Evolutionary conservation across 2,113 vertebrate genomes (phyloP), one percentile per base, ranked within the genome.

Genomic region (Bagarius yarrelli): DNA sequence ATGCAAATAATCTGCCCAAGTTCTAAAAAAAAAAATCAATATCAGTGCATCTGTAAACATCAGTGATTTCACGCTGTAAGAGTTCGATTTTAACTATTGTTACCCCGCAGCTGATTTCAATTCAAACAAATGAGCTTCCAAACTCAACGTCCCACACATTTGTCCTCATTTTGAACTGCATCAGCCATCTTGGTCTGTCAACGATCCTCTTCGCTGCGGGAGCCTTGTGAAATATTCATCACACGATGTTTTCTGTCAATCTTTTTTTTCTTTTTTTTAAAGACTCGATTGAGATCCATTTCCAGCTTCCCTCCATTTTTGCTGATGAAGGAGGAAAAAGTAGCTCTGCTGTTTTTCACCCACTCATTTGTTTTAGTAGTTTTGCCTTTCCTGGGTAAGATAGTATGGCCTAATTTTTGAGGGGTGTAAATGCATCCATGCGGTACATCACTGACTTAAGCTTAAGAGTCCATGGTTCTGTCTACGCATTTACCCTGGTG

Each of bases 161-260:
- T 67, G 50, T 57, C 34, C 52, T 57, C 52, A 32, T 69, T 57
- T 60, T 57, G 61, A 76, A 55, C 32, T 8, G n/a, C 13, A 8
- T 60, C 52, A 57, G 34, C 71, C 80, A 59, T 69, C 56, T 76
- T 64, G 74, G 73, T 66, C 25, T 73, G 61, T 69, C 27, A 19
- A 69, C 52, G 21, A 63, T 69, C 53, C 30, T 36, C 52, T 74
- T 8, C 16, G 4, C 36, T 60, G 53, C 73, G 14, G 36, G 73
- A 69, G 36, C 61, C 73, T 76, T 60, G 63, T 82, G 80, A 82
- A 82, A 82, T 76, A 82, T 82, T 77, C 73, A 81, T 81, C 80
- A 69, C 19, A 27, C 59, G 61, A 61, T 76, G 81, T 77, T 50
- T 70, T 69, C 80, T 76, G 80, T 82, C 80, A 82, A 19, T 44